Evolutionary conservation across 2,888 invertebrate genomes (phyloP).

Genomic region (Strigamia crassipes): DNA sequence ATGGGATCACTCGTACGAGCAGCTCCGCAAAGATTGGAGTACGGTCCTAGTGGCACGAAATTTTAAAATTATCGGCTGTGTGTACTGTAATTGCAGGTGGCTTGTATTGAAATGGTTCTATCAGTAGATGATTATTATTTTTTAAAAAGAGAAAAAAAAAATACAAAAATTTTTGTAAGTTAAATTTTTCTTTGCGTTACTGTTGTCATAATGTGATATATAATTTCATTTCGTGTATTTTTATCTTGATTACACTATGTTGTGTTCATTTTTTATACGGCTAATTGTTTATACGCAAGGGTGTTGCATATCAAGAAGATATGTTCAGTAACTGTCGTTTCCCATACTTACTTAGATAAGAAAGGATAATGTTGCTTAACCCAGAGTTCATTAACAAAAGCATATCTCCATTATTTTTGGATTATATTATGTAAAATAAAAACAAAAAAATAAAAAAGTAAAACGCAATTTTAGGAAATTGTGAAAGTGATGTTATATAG

Average conservation of each 20-base stretch:
- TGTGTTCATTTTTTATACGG: not conserved
- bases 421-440: slow-evolving; percentile 15
- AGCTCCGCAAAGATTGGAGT: slow-evolving; percentile 49
- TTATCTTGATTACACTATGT: slow-evolving; percentile 3
- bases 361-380: slow-evolving; percentile 21
- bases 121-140: not conserved
- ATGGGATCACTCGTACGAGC: slow-evolving; percentile 46
- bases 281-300: slow-evolving; percentile 21
- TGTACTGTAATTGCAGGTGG: slow-evolving; percentile 23
- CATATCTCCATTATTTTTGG: slow-evolving; percentile 21
- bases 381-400: slow-evolving; percentile 15
- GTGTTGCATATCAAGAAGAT: slow-evolving; percentile 16
- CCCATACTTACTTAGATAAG: slow-evolving; percentile 11
- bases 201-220: slow-evolving; percentile 16
- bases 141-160: not conserved
- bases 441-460: not conserved
- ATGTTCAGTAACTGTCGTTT: slow-evolving; percentile 16
- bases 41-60: slow-evolving; percentile 49
- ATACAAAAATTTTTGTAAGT: not conserved
- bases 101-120: slow-evolving; percentile 1
- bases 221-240: not conserved
- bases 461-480: not conserved
- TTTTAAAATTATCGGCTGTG: slow-evolving; percentile 45
- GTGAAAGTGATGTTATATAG: not conserved
- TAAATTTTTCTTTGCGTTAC: not conserved